Percentiles rank a stretch among this genome's conserved stretches.
These are phyloP conservation scores for Eupeodes latifasciatus DNA, from an alignment of 2,888 invertebrate species.

Conservation along the genomic window DNA sequence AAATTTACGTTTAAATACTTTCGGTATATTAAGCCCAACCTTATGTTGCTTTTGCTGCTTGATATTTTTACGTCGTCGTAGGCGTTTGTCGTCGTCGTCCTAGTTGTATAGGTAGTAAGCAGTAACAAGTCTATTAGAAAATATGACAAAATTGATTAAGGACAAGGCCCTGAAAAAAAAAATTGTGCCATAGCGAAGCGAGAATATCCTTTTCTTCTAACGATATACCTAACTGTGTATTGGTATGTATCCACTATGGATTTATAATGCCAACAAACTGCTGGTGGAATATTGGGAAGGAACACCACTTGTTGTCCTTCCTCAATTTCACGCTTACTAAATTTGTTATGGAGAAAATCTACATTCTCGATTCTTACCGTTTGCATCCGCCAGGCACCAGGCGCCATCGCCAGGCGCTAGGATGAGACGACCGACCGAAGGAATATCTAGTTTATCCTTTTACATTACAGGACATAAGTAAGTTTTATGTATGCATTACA, in stretches of 20 bases:
- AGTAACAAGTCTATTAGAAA: conserved; percentile 66
- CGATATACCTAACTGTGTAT: conserved; percentile 7
- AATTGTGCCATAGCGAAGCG: not conserved
- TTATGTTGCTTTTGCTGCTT: not conserved
- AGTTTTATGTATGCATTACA: conserved; percentile 74
- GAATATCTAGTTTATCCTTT: conserved; percentile 18
- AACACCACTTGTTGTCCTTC: conserved; percentile 55
- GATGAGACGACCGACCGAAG: too few species aligned
- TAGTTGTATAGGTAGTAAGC: not conserved
- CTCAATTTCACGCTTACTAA: conserved; percentile 73
- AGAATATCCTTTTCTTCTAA: too few species aligned
- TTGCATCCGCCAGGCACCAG: too few species aligned
- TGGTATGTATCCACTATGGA: conserved; percentile 5
- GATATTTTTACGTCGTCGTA: not conserved
- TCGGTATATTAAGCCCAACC: conserved; percentile 27
- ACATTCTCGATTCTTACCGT: conserved; percentile 38
- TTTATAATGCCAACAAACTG: conserved; percentile 16
- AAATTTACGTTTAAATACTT: conserved; percentile 67
- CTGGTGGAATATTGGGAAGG: conserved; percentile 8
- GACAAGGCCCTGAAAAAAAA: conserved; percentile 41
- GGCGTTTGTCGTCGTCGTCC: too few species aligned
- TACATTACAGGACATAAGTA: conserved; percentile 55
- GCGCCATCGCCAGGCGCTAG: too few species aligned
- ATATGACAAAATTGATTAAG: conserved; percentile 73
- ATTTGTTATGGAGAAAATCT: conserved; percentile 67